Evolutionary conservation across 2,797 vertebrate genomes (phyloP).

Genomic region (Psittacula derbiana): DNA sequence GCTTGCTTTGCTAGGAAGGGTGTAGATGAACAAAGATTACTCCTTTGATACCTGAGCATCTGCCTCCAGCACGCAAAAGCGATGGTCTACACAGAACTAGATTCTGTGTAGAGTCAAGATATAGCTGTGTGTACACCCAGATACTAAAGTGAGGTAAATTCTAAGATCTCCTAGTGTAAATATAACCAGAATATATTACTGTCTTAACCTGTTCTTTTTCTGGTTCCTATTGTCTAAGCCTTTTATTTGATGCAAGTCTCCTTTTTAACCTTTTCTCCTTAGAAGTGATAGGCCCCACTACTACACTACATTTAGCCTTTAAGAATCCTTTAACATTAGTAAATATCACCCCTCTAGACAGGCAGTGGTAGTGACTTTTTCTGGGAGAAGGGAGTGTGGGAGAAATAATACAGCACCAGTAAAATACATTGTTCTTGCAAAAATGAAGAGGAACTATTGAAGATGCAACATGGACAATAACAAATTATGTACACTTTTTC

Average conservation of each 20-base stretch:
- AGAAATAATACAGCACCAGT: neutral
- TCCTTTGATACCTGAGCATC: neutral
- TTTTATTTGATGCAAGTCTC: neutral
- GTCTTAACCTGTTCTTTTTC: neutral
- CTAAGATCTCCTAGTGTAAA: neutral
- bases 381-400: neutral
- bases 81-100: neutral
- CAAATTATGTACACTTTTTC: neutral
- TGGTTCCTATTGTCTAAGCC: neutral
- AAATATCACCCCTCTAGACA: neutral
- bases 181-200: neutral
- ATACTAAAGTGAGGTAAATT: neutral
- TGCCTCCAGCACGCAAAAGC: neutral
- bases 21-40: neutral
- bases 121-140: neutral
- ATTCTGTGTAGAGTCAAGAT: neutral
- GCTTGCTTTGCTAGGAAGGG: accelerated
- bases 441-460: neutral
- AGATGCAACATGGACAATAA: neutral
- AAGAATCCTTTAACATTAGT: neutral
- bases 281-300: neutral
- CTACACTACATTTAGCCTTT: neutral
- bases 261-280: neutral
- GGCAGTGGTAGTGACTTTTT: neutral
- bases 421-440: neutral